Conservation (phyloP, 2,797 vertebrate species). For the Danio jaintianensis region DNA sequence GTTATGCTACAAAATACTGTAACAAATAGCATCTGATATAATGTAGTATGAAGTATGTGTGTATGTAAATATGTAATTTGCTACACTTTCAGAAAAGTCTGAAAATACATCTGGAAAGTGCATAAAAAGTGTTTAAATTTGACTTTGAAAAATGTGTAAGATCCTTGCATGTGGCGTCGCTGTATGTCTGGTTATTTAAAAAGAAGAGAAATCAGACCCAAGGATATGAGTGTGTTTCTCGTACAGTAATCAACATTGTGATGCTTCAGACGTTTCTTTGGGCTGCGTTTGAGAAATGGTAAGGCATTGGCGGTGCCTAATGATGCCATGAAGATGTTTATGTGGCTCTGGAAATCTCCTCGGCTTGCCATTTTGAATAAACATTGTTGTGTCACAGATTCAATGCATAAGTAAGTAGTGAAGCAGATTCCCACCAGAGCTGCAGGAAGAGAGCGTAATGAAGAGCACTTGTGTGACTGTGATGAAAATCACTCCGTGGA, state of each 20-base stretch:
- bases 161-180: background rate
- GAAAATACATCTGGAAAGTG: too few relatives aligned
- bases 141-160: too few relatives aligned
- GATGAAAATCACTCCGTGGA: conserved; percentile 60
- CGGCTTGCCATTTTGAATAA: conserved; percentile 36
- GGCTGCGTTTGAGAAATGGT: too few relatives aligned
- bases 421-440: conserved; percentile 17
- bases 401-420: conserved; percentile 43
- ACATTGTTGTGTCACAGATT: conserved; percentile 27
- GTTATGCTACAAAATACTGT: too few relatives aligned
- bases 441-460: conserved; percentile 31
- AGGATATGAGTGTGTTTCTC: background rate
- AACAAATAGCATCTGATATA: too few relatives aligned
- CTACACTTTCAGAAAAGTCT: too few relatives aligned
- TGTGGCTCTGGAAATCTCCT: conserved; percentile 5
- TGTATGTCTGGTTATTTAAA: background rate
- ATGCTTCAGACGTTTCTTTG: too few relatives aligned
- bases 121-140: too few relatives aligned
- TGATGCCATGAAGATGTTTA: conserved; percentile 61
- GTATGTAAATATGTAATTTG: too few relatives aligned
- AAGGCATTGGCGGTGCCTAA: background rate
- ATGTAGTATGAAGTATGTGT: too few relatives aligned
- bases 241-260: background rate
- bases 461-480: conserved; percentile 40
- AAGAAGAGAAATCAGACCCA: conserved; percentile 52